Conservation (phyloP, 2,113 vertebrate species). For the Dolichallabes microphthalmus region DNA sequence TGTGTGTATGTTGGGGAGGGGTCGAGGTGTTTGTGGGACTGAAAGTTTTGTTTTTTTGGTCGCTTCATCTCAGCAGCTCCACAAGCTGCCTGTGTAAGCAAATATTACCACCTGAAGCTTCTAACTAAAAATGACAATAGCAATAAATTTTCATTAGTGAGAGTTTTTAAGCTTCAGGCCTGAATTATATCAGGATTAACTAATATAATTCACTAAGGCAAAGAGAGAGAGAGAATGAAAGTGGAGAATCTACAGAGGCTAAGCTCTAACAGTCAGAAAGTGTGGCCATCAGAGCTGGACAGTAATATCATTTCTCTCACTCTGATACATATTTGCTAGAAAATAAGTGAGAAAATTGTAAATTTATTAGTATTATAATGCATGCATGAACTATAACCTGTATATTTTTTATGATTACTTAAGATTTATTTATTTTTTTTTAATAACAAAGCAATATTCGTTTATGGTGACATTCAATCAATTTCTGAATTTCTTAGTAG, state of each 20-base stretch:
- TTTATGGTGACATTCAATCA: background rate
- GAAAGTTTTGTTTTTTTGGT: background rate
- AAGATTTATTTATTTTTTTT: no score
- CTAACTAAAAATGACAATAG: background rate
- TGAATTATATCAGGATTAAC: background rate
- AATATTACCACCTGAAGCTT: background rate
- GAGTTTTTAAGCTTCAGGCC: no score
- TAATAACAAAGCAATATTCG: background rate
- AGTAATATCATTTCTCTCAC: background rate
- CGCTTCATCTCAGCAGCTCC: background rate
- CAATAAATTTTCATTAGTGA: background rate
- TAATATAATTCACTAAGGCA: background rate
- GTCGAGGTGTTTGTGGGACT: background rate
- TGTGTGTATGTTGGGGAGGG: background rate
- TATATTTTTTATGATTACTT: background rate
- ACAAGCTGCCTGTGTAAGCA: background rate
- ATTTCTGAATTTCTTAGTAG: background rate
- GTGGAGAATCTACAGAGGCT: background rate
- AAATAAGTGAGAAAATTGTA: background rate
- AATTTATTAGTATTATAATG: background rate
- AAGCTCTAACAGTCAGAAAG: background rate
- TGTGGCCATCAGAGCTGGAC: background rate
- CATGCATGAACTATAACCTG: background rate
- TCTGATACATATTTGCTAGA: background rate
- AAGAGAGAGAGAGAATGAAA: background rate